Conservation (phyloP, 35 echinoderm and acorn worm species). For the Heliocidaris tuberculata region DNA sequence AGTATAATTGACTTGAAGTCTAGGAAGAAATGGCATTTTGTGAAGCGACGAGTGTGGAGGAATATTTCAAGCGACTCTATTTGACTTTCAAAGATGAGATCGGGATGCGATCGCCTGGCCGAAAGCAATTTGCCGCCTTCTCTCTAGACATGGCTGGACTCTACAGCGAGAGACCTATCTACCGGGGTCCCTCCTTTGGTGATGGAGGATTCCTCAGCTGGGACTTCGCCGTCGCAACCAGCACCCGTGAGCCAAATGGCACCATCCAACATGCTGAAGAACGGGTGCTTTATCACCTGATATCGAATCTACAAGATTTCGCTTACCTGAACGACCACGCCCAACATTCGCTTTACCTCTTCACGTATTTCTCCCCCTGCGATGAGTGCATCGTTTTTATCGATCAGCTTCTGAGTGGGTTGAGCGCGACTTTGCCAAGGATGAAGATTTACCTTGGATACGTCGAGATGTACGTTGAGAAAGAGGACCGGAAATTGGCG, state of each 20-base stretch:
- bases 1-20: neutral
- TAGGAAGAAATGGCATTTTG: neutral
- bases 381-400: slow-evolving; percentile 22
- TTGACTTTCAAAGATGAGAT: slow-evolving; percentile 45
- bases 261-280: slow-evolving; percentile 1
- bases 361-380: slow-evolving; percentile 33
- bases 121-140: slow-evolving; percentile 29
- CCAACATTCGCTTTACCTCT: slow-evolving; percentile 25
- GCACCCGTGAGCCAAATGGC: neutral
- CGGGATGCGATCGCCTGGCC: neutral
- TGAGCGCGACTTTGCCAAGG: neutral
- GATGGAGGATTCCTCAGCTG: slow-evolving; percentile 17
- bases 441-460: slow-evolving; percentile 3
- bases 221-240: slow-evolving; percentile 29
- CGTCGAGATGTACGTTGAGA: slow-evolving; percentile 37
- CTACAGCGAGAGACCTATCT: neutral
- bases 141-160: slow-evolving; percentile 29
- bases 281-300: slow-evolving; percentile 11
- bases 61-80: slow-evolving; percentile 42
- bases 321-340: neutral
- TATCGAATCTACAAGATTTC: neutral
- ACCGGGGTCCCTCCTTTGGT: neutral
- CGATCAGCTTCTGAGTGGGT: neutral
- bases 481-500: neutral
- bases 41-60: neutral